Base-by-base conservation (phyloP, 2,888 invertebrate species). In the Pseudeuparius sepicola region DNA sequence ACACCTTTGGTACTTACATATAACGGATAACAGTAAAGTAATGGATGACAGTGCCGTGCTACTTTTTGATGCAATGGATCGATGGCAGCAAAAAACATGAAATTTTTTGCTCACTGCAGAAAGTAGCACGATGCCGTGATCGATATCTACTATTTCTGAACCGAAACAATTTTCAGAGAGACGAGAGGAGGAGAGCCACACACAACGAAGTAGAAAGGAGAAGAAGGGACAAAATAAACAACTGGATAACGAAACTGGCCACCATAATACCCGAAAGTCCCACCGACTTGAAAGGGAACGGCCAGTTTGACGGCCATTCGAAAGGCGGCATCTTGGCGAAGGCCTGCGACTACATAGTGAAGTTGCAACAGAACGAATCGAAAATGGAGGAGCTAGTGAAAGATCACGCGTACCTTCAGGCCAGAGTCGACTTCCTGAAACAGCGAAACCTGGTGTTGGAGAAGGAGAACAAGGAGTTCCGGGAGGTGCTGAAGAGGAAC, bases 191-290 rank as follows among this genome's bases (percentile, higher is more conserved):
- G 46, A 70, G 93, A 56, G 89, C 88, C 3, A 93, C 90, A 12
- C 93, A 94, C 60, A 94, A 94, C 58, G 93, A 93, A 68, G 93
- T 96, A 2, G 94, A 96, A 61, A 73, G 94, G 49, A 68, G 94
- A 43, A 70, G 96, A 27, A 67, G 96, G 48, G 93, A 94, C 57
- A 96, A 94, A 70, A 96, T 96, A 44, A 96, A 96, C 61, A 88
- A 81, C 55, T 96, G 94, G 94, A 96, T 96, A 46, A 78, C 85
- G 31, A 89, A 88, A 60, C 65, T 96, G 37, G 87, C 90, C 2
- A 86, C 89, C 56, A 76, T 94, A 44, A 82, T 96, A 34, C 93
- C 93, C 2, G 79, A 79, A 40, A 52, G 44, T 32, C 46, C 45
- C 35, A 44, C 52, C 3, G 69, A 71, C 30, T 66, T 67, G 33